Evolutionary conservation across 2,888 invertebrate genomes (phyloP), one percentile per base, ranked within the genome.

Genomic region (Hypomecis atomaria): DNA sequence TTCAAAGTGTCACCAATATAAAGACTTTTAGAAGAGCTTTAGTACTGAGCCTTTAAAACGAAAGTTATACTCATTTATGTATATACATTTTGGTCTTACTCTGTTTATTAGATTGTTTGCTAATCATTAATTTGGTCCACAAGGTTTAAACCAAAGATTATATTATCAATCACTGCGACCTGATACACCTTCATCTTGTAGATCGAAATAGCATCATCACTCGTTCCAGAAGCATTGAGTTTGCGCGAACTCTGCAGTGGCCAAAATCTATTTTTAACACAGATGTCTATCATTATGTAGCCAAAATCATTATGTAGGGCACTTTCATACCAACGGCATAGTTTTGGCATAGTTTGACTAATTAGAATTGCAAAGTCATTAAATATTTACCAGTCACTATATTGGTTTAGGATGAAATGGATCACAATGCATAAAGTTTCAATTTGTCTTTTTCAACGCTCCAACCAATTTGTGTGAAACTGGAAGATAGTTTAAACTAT

Each of bases 261-360:
- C 83, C 84, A 83, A 82, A 73, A 77, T 71, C 57, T 87, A 86
- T 80, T 79, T 80, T 78, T 85, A 86, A 81, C 76, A 70, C 66
- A 75, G 69, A 72, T 69, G 71, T 78, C 81, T 76, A 79, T n/a
- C n/a, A n/a, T n/a, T n/a, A n/a, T n/a, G n/a, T 74, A 75, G 86
- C 85, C 85, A 86, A 85, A 81, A 74, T 64, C 71, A 76, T 55
- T 45, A 86, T 78, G 77, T 85, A 62, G 85, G 78, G 65, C 85
- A 84, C 81, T 85, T 83, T 84, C 81, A 85, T 83, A 83, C 81
- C 76, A 68, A 60, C 54, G 55, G 44, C 42, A 65, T 70, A 72
- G 60, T 71, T 77, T 77, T 82, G 85, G 82, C 83, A 84, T 74
- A 69, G 76, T 77, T 78, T 79, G 78, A 78, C 78, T 77, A 75